Evolutionary conservation across 2,113 vertebrate genomes (phyloP), one percentile per base, ranked within the genome.

Genomic region (Hippocampus barbouri): DNA sequence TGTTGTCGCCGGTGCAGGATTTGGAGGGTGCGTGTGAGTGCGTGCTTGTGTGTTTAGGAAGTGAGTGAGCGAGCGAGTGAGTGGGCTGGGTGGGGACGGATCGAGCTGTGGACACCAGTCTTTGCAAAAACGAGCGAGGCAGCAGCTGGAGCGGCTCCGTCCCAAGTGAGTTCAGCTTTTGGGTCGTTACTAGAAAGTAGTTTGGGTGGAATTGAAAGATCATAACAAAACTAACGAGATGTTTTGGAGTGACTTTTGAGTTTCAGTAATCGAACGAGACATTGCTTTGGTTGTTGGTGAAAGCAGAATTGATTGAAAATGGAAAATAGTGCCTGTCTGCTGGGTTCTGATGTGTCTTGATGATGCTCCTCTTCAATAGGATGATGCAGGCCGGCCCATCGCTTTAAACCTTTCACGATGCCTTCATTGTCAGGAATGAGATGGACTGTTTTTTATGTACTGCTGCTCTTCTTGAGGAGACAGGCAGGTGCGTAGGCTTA

Each of bases 141-240:
- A 65, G 54, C 87, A 83, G 75, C 77, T 81, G 79, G 75, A 78
- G 49, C 76, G 74, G 69, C 76, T 71, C 51, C 30, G 75, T 38
- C 53, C 56, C 87, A 87, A 85, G 88, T 89, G 86, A 89, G 88
- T 80, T 21, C 56, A 4, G 20, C n/a, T 54, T 71, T 53, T 75
- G 9, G 40, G 34, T 5, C 23, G 6, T 25, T 18, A 53, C 34
- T 65, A 38, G 2, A 65, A 30, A 77, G 18, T 16, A 51, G 9
- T 23, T 23, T 4, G 40, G 34, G 21, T 70, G 11, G 45, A 59
- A 47, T 45, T 0, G 12, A 70, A 23, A n/a, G n/a, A 4, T 23
- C 7, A 54, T 38, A 2, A 34, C 27, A 11, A 53, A n/a, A 41
- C 7, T 41, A n/a, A 18, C 21, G 8, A 6, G 3, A 20, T 23